Evolutionary conservation across 2,113 vertebrate species (phyloP).

Genomic region (Corvus hawaiiensis): DNA sequence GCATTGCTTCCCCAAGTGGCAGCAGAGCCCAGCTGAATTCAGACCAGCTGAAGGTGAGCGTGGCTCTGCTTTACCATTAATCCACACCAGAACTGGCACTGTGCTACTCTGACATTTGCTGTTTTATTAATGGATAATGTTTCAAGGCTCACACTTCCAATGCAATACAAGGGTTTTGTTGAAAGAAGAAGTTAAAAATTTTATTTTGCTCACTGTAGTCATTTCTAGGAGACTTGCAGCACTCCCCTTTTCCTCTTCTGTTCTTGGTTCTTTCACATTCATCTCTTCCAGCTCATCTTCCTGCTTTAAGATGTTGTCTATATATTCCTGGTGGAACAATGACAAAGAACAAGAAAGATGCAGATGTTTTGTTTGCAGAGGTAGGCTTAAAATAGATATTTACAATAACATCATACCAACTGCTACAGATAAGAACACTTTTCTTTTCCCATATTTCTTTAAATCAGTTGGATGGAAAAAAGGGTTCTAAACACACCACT

Average conservation of each 20-base stretch:
- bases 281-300: slow-evolving; percentile 75
- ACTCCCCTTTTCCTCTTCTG: slow-evolving; percentile 70
- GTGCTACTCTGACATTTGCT: background rate
- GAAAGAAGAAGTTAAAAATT: background rate
- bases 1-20: background rate
- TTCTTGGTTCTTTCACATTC: slow-evolving; percentile 79
- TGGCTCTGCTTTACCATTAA: background rate
- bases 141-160: background rate
- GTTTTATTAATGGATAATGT: background rate
- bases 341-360: background rate
- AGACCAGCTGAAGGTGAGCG: background rate
- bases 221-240: slow-evolving; percentile 74
- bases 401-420: background rate
- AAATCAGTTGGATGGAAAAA: background rate
- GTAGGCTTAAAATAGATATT: background rate
- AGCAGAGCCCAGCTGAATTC: background rate
- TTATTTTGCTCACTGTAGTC: slow-evolving; percentile 71
- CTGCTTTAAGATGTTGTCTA: slow-evolving; percentile 77
- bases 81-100: background rate
- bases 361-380: background rate
- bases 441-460: background rate
- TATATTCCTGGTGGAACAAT: slow-evolving; percentile 74
- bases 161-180: background rate
- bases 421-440: background rate
- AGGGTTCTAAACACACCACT: background rate